These are phyloP conservation scores for Stratiolaelaps scimitus DNA, from an alignment of 1,140 invertebrate genomes.

Conservation along the genomic window DNA sequence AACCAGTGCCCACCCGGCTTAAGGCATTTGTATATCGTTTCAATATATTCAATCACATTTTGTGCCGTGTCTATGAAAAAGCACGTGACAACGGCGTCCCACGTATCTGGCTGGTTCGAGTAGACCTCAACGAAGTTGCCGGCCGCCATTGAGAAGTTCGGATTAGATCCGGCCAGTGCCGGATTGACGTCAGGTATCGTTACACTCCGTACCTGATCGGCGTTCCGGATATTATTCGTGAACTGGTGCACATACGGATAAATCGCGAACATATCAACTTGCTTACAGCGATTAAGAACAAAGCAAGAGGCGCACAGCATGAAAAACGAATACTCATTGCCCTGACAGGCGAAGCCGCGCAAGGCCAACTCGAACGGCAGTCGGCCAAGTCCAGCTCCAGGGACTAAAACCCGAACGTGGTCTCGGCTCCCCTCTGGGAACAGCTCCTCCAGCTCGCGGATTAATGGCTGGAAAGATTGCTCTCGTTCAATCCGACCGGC, in stretches of 20 bases:
- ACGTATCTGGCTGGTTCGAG: conserved; percentile 53
- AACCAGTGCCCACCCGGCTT: conserved; percentile 60
- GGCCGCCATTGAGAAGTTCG: conserved; percentile 85
- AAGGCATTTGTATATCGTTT: conserved; percentile 80
- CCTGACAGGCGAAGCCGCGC: conserved; percentile 77
- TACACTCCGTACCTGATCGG: conserved; percentile 63
- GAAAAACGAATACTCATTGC: conserved; percentile 93
- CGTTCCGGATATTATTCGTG: conserved; percentile 67
- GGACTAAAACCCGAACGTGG: conserved; percentile 67
- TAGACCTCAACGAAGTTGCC: conserved; percentile 84
- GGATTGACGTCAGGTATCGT: conserved; percentile 84
- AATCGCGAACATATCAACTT: conserved; percentile 48
- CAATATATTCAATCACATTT: conserved; percentile 86
- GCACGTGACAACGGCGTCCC: conserved; percentile 87
- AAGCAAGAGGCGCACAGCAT: conserved; percentile 95
- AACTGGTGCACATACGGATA: conserved; percentile 90
- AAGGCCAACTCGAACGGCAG: conserved; percentile 83
- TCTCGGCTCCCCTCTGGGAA: conserved; percentile 52
- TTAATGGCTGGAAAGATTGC: conserved; percentile 78
- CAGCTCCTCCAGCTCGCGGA: conserved; percentile 61
- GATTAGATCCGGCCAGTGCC: conserved; percentile 49
- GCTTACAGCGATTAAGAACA: conserved; percentile 66
- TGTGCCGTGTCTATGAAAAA: conserved; percentile 98
- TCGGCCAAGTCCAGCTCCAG: conserved; percentile 83
- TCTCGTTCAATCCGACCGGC: conserved; percentile 66